Evolutionary conservation across 1,140 invertebrate species (phyloP), one percentile per base, ranked within the genome.

Genomic region (Venturia canescens): DNA sequence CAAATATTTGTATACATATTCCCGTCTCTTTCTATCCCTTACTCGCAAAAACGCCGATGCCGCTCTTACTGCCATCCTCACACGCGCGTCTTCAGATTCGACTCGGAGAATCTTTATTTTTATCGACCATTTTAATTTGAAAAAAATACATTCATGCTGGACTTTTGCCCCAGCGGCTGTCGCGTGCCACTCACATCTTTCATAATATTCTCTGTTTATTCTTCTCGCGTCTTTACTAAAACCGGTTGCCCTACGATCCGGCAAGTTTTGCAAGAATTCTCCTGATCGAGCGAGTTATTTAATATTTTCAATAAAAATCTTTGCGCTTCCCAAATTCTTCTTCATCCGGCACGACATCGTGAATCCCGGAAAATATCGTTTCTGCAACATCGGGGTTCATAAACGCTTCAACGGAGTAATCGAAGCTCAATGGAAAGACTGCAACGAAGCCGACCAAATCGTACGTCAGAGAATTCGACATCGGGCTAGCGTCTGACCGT

Each of bases 1-100:
- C 63, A 82, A 78, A 78, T 82, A 78, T 78, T 74, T 78, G 70
- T 77, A 78, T 79, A 79, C 57, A 79, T 60, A 79, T 71, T 18
- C 48, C 23, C 27, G 6, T 44, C 70, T 16, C 11, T 13, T 5
- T 44, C 38, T 44, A 44, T 44, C 38, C 13, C 11, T 44, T 44
- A 44, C 38, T 11, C 38, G 38, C 38, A 44, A 74, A 67, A 53
- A 69, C 27, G 60, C 67, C 76, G 60, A 63, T 63, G 23, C 71
- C 50, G 72, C 75, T 44, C 34, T 18, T 48, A 72, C 21, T 21
- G 57, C 57, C 7, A 23, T 75, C 38, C 57, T 38, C 53, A 74
- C 69, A 76, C 75, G 69, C 26, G 31, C 23, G 31, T 80, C 1
- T 29, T 63, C 60, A 48, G 50, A 69, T 75, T 69, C 29, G 26